Percentiles rank a stretch among this genome's conserved stretches.
phyloP scores from a whole-genome alignment of 2,113 vertebrate genomes.

The Ondatra zibethicus region DNA sequence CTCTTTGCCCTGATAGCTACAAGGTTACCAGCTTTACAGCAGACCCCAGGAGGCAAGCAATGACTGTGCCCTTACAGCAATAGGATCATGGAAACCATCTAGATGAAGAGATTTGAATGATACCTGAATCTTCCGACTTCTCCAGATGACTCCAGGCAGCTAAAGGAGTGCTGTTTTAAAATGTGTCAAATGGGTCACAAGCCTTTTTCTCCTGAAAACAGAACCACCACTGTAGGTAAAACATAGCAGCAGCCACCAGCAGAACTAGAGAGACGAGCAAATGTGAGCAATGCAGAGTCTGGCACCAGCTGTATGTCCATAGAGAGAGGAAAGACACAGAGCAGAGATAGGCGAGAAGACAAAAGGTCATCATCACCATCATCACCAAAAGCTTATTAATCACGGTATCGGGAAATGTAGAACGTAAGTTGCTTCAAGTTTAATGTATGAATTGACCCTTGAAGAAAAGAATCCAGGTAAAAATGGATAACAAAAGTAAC shows the following conservation, averaged over 20 bases:
- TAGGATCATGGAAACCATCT: conserved; percentile 25
- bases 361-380: background rate
- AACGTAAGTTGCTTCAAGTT: background rate
- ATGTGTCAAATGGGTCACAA: conserved; percentile 53
- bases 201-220: conserved; percentile 33
- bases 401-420: background rate
- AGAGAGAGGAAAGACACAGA: background rate
- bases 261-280: conserved; percentile 32
- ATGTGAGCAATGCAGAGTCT: background rate
- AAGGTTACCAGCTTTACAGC: conserved; percentile 58
- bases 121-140: conserved; percentile 29
- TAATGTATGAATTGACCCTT: background rate
- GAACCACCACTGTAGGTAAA: conserved; percentile 47
- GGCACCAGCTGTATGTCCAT: background rate
- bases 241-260: background rate
- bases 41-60: conserved; percentile 5
- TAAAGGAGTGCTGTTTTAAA: conserved; percentile 67
- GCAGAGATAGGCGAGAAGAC: background rate
- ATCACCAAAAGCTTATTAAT: conserved; percentile 39
- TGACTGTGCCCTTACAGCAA: conserved; percentile 28
- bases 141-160: conserved; percentile 62
- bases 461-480: background rate
- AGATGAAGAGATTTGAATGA: conserved; percentile 72
- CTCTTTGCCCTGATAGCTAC: conserved; percentile 44
- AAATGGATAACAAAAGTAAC: background rate